Base-by-base conservation (phyloP, 2,888 invertebrate genomes). In the Amiota communis region DNA sequence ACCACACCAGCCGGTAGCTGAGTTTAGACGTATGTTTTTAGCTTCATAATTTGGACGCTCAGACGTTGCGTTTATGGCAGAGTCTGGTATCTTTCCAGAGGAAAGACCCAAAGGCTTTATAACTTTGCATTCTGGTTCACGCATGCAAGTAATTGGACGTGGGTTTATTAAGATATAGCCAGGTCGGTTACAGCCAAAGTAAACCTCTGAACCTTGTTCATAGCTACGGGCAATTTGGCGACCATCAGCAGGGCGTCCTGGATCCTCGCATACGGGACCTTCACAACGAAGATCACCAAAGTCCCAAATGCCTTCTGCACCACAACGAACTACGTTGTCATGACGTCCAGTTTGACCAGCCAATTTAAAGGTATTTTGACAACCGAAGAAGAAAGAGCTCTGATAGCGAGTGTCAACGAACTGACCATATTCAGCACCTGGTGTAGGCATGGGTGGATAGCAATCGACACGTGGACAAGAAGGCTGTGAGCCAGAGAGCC, bases 1-100 rank as follows among this genome's bases (percentile, higher is more conserved):
- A n/a, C 97, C 97, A 90, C 97, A 97, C 97, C 97, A 98, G 17
- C 97, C 97, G 64, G 97, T 97, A 3, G 97, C 97, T 0, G 97
- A 97, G 87, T 97, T 97, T 51, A 98, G 90, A 48, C 97, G 92
- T 12, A 97, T 94, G 86, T 97, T 97, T 87, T 92, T 94, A 0
- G 97, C 96, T 91, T 97, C 97, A 87, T 97, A 97, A 86, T 97
- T 97, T 36, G 96, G 96, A 85, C 96, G 92, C 90, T 97, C 97
- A 12, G 97, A 97, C 0, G 98, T 98, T 0, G 97, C 97, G 87
- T 98, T 98, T 72, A 98, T 98, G 1, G 98, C 97, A 1, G 96
- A 95, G 87, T 98, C 98, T 0, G 98, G 98, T 79, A 98, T 98
- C 86, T 93, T 93, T 75, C 98, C 98, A 3, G 97, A 97, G 2